phyloP scores from a whole-genome alignment of 2,113 vertebrate genomes.

The Phaethornis superciliosus region DNA sequence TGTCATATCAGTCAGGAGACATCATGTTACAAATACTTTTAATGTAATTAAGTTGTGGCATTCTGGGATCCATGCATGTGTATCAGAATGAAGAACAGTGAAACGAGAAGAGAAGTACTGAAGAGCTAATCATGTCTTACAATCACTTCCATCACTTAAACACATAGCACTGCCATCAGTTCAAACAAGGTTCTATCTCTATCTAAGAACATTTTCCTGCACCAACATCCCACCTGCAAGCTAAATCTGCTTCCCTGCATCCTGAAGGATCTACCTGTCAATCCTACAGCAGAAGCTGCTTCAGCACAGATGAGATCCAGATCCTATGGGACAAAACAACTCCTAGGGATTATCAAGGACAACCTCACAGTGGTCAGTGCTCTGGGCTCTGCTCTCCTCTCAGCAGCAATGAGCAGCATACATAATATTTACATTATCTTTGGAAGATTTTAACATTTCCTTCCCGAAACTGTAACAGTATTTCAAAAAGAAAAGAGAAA shows the following conservation, averaged over 20 bases:
- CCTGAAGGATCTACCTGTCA: background rate
- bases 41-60: background rate
- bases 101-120: background rate
- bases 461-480: background rate
- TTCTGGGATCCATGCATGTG: background rate
- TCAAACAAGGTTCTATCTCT: background rate
- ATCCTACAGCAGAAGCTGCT: background rate
- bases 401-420: background rate
- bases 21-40: background rate
- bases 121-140: background rate
- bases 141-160: background rate
- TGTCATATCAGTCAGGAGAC: background rate
- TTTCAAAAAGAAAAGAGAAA: background rate
- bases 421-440: background rate
- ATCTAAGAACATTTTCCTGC: background rate
- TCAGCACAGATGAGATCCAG: background rate
- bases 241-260: background rate
- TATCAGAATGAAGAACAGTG: background rate
- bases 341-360: background rate
- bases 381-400: fast-evolving
- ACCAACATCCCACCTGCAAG: background rate
- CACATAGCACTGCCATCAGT: background rate
- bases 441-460: background rate
- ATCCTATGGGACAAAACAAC: background rate
- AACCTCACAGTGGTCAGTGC: background rate